Evolutionary conservation across 2,888 invertebrate genomes (phyloP).

Genomic region (Taphrorychus bicolor): DNA sequence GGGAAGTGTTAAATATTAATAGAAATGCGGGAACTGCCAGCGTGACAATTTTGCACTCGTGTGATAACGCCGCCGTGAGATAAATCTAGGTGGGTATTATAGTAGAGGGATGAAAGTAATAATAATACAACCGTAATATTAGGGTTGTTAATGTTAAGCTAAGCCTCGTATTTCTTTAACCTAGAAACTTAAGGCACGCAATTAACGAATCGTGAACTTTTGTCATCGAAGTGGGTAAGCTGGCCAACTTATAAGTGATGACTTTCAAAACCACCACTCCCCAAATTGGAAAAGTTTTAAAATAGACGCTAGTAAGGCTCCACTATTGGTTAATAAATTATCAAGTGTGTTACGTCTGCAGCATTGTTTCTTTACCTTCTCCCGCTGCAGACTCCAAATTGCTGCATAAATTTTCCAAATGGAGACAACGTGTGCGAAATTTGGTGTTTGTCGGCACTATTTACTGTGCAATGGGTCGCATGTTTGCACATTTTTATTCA

Average conservation of each 20-base stretch:
- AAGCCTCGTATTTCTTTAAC: background rate
- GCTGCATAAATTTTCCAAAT: background rate
- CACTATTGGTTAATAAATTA: constrained; percentile 4
- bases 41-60: background rate
- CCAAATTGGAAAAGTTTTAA: background rate
- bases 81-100: too few species aligned
- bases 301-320: background rate
- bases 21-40: background rate
- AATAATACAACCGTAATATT: too few species aligned
- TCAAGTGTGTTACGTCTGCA: background rate
- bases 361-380: background rate
- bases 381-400: background rate
- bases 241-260: background rate
- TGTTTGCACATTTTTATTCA: constrained; percentile 4
- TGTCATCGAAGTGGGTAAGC: background rate
- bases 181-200: background rate
- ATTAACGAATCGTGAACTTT: background rate
- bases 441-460: constrained; percentile 1
- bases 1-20: constrained; percentile 3
- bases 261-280: background rate
- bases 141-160: background rate
- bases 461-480: background rate
- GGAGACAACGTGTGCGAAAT: constrained; percentile 7
- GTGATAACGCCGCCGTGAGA: background rate
- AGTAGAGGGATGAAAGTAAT: too few species aligned